A percentile compares a stretch with the other conserved stretches of the same genome.
Evolutionary conservation across 1,140 invertebrate species (phyloP).

Genomic region (Cephus cinctus): DNA sequence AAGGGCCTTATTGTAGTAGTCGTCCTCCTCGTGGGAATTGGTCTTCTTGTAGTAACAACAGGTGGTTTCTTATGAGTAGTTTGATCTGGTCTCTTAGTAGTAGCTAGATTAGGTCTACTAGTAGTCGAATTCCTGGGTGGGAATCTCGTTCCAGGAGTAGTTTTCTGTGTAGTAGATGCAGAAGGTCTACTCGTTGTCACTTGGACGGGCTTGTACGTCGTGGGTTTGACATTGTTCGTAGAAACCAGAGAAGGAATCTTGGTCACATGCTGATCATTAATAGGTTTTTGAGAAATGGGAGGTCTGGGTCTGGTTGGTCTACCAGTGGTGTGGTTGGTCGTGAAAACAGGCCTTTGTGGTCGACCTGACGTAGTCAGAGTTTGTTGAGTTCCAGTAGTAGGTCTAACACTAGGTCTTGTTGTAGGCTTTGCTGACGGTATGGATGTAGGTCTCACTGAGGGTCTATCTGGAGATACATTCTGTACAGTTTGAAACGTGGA

Average conservation of each 20-base stretch:
- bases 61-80: background rate
- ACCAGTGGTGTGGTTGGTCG: constrained; percentile 6
- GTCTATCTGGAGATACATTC: constrained; percentile 23
- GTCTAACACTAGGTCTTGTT: too few relatives aligned
- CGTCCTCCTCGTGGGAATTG: constrained; percentile 16
- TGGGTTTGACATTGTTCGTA: constrained; percentile 21
- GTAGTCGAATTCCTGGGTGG: constrained; percentile 57
- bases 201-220: constrained; percentile 27
- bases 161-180: constrained; percentile 23
- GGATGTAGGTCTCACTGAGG: background rate
- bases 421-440: too few relatives aligned
- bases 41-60: constrained; percentile 7
- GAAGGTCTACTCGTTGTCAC: background rate
- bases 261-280: background rate
- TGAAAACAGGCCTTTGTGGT: constrained; percentile 6
- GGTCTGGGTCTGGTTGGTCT: too few relatives aligned
- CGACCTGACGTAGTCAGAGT: constrained; percentile 2
- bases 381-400: background rate
- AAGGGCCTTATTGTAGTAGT: constrained; percentile 27
- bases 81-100: constrained; percentile 14
- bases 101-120: constrained; percentile 15
- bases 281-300: background rate
- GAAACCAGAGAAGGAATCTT: constrained; percentile 2
- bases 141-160: constrained; percentile 56
- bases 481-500: constrained; percentile 49